Base-by-base conservation (phyloP, 2,888 invertebrate genomes). In the Morpho achilles region DNA sequence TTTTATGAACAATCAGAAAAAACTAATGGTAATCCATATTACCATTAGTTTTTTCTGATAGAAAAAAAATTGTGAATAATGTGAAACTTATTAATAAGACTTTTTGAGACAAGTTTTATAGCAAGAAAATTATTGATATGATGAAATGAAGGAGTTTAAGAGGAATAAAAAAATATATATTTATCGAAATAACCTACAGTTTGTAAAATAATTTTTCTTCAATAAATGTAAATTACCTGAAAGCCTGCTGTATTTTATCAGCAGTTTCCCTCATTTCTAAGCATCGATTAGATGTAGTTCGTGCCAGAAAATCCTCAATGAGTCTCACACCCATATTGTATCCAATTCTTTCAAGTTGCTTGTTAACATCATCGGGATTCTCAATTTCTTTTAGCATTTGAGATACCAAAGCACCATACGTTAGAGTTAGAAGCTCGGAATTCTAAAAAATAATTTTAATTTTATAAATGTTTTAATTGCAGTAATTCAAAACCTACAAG, bases 311-410 rank as follows among this genome's bases (percentile, higher is more conserved):
- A 79, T 99, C 99, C 89, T 99, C 99, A 63, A 99, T 98, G 45
- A 99, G 87, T 49, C 99, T 93, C 55, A 99, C 95, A 8, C 99
- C 99, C 94, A 99, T 99, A 78, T 99, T 99, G 80, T 99, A 99
- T 5, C 99, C 99, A 87, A 98, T 95, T 76, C 97, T 91, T 75
- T 98, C 98, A 61, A 99, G 86, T 76, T 99, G 99, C 75, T 98
- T 98, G 80, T 99, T 99, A 0, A 99, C 99, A 89, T 99, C 99
- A 45, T 99, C 99, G 6, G 97, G 95, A 84, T 97, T 98, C 79
- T 99, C 99, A 72, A 96, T 96, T 80, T 99, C 99, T 82, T 98
- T 97, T 22, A 99, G 87, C 91, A 99, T 94, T 91, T 99, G 99
- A 3, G 98, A 96, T 0, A 99, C 99, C 62, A 99, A 89, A 3